phyloP scores from a whole-genome alignment of 2,113 vertebrate species.

The Catagonus wagneri region DNA sequence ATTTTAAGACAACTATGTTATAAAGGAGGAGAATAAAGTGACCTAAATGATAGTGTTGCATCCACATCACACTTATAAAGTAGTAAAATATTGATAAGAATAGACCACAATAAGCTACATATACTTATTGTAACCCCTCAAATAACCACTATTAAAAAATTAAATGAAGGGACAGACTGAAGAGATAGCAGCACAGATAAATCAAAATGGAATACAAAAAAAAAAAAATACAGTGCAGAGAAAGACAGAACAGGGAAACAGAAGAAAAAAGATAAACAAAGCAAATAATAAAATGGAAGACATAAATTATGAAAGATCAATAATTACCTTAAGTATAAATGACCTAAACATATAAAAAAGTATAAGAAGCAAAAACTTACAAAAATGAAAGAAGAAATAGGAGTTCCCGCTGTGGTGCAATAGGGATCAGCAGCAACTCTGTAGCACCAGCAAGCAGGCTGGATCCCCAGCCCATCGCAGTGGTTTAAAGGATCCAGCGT shows the following conservation, averaged over 20 bases:
- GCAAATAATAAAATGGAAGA: not conserved
- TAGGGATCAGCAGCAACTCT: too few species aligned
- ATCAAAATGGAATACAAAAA: constrained; percentile 9
- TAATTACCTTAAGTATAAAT: not conserved
- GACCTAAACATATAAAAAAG: not conserved
- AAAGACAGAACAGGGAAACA: not conserved
- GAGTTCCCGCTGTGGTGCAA: too few species aligned
- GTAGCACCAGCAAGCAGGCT: too few species aligned
- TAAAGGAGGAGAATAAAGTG: not conserved
- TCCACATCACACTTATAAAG: not conserved
- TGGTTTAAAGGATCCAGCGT: too few species aligned
- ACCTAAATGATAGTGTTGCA: not conserved
- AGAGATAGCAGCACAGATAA: not conserved
- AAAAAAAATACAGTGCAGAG: not conserved
- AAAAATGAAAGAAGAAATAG: not conserved
- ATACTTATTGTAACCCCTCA: not conserved
- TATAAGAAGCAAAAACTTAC: not conserved
- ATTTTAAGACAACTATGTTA: not conserved
- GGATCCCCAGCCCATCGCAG: too few species aligned
- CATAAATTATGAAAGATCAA: not conserved
- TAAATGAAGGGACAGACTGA: not conserved
- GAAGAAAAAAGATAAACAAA: not conserved
- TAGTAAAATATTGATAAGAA: not conserved
- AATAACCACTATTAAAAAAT: not conserved
- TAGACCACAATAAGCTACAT: not conserved